Base-by-base conservation (phyloP, 1,140 invertebrate species). In the Cherax quadricarinatus region DNA sequence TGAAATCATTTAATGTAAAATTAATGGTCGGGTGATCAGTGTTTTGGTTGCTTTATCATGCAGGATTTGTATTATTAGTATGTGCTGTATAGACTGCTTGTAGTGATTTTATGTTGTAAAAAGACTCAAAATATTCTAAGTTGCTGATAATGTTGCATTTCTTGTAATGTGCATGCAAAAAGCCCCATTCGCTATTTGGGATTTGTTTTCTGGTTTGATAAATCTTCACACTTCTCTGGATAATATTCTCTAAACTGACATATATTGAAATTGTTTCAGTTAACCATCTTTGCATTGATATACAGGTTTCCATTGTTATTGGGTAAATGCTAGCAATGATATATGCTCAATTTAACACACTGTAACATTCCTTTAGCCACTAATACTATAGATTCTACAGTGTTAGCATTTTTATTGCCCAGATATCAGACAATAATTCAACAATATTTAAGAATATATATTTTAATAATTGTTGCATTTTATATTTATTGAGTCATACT, bases 81-180 rank as follows among this genome's bases (percentile, higher is more conserved):
- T 30, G 70, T 75, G 24, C 21, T 75, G n/a, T 30, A 75, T 30
- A n/a, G n/a, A 10, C 2, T n/a, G 70, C 21, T 30, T 75, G n/a
- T 75, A 66, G 62, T 75, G 70, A 21, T 30, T 57, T 48, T 83
- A 49, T 51, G 12, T 30, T 24, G 21, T 66, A 66, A 18, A 9
- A 83, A 83, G 51, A 83, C 21, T 88, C 75, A 79, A 53, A 79
- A 57, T 79, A 79, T 79, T 66, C 30, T 85, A 18, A 66, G 60
- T 85, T 85, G 24, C 83, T 5, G 85, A 60, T 75, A 53, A 88
- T 88, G 86, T 78, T 78, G 73, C 73, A 41, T 78, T 73, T 87
- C 51, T 78, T 87, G n/a, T 88, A 51, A 80, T 79, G 75, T 88
- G 75, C 75, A 70, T 88, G 86, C 75, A 88, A 79, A 57, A 88